A percentile compares a stretch with the other conserved stretches of the same genome.
phyloP scores from a whole-genome alignment of 2,113 vertebrate species.

The Aramus guarauna region DNA sequence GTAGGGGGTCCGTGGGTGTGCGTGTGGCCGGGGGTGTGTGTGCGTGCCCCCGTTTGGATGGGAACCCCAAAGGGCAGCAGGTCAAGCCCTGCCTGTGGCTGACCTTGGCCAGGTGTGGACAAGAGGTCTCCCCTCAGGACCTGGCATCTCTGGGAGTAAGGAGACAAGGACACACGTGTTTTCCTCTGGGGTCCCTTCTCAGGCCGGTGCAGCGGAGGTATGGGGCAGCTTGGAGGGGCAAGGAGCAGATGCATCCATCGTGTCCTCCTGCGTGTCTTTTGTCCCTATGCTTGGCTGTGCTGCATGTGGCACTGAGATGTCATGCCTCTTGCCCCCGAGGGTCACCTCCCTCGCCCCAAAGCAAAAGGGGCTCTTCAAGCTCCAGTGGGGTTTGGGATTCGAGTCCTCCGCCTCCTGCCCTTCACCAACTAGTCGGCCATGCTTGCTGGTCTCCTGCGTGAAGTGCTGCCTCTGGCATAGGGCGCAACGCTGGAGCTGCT shows the following conservation, averaged over 20 bases:
- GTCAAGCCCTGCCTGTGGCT: background rate
- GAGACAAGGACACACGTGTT: background rate
- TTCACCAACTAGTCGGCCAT: background rate
- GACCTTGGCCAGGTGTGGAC: background rate
- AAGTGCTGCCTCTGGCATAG: background rate
- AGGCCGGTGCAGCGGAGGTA: background rate
- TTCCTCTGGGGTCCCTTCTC: background rate
- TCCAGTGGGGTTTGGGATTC: background rate
- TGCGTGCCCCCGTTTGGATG: background rate
- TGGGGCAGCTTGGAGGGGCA: background rate
- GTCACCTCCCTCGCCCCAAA: background rate
- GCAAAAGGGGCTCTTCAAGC: background rate
- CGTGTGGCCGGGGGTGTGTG: background rate
- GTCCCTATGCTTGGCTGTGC: background rate
- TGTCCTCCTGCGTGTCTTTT: background rate
- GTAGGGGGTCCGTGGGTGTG: conserved; percentile 72
- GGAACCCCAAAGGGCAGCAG: background rate
- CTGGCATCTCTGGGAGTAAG: background rate
- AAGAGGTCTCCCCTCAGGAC: background rate
- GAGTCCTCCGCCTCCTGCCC: background rate
- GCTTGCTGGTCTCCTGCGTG: background rate
- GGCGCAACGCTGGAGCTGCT: background rate
- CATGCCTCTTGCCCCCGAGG: rapidly evolving
- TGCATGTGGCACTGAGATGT: rapidly evolving
- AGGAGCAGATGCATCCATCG: background rate